Base-by-base conservation (phyloP, 2,797 vertebrate genomes). In the Dallia pectoralis region DNA sequence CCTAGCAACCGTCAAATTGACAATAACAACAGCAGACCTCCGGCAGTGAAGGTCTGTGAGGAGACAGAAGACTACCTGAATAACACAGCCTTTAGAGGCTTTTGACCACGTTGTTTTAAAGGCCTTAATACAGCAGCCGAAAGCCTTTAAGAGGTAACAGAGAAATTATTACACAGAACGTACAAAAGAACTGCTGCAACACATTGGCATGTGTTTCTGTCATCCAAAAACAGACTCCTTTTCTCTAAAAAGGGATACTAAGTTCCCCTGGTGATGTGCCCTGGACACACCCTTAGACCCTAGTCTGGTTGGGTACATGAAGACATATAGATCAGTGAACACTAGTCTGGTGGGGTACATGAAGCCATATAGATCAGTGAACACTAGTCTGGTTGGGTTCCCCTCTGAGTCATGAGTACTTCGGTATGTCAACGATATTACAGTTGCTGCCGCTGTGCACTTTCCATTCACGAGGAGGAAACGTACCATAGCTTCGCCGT, bases 131-230 rank as follows among this genome's bases (percentile, higher is more conserved):
- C 61, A 32, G 25, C 14, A 27, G 61, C 61, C 27, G 16, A 63
- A 63, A 63, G 25, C 61, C 48, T 72, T 72, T 48, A 72, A 73
- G 71, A 48, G 78, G 61, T 71, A 47, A 27, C 36, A 15, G 61
- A 69, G 73, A 62, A 70, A 56, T 64, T 53, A 77, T 80, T 80
- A 77, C 65, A 77, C 32, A 68, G 70, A 18, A 14, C 27, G 30
- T 74, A 72, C 72, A 75, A 77, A 74, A 47, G 19, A 63, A 53
- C 69, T 56, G 49, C 48, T 19, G 16, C 16, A 19, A n/a, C 49
- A 53, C 49, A 56, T n/a, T 25, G 53, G 53, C 53, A 25, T 56
- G n/a, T 19, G 9, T 59, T 27, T 12, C 53, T 25, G 53, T 59
- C 53, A 59, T 8, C 25, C 25, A 9, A 9, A 59, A 59, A 59